These are phyloP conservation scores for Cerceris rybyensis DNA, from an alignment of 2,888 invertebrate genomes.

Conservation along the genomic window DNA sequence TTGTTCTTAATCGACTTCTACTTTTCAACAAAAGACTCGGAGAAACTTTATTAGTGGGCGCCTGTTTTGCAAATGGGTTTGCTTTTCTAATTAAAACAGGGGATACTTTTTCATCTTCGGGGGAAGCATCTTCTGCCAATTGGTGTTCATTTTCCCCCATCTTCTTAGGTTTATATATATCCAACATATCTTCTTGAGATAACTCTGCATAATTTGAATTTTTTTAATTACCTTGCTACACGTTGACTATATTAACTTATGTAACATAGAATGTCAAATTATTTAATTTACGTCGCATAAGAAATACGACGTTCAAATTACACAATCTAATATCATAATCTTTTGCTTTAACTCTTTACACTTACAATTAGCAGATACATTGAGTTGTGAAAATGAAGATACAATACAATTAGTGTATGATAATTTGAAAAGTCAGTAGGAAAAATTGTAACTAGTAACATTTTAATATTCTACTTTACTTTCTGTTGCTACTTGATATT, in stretches of 20 bases:
- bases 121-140: conserved; percentile 5
- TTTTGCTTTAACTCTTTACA: too few relatives aligned
- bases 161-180: conserved; percentile 52
- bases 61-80: conserved; percentile 71
- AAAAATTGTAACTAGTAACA: too few relatives aligned
- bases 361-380: too few relatives aligned
- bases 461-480: too few relatives aligned
- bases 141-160: conserved; percentile 26
- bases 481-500: too few relatives aligned
- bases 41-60: conserved; percentile 62
- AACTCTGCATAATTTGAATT: conserved; percentile 49
- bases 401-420: too few relatives aligned
- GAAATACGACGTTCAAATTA: too few relatives aligned
- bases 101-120: conserved; percentile 45
- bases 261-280: not conserved
- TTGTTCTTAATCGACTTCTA: conserved; percentile 67
- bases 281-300: too few relatives aligned
- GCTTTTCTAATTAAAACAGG: conserved; percentile 56
- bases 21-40: conserved; percentile 72
- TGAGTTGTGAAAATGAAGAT: too few relatives aligned
- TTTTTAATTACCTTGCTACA: not conserved
- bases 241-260: not conserved
- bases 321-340: too few relatives aligned
- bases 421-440: too few relatives aligned
- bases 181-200: conserved; percentile 50